Evolutionary conservation across 2,113 vertebrate species (phyloP).

Genomic region (Engraulis encrasicolus): DNA sequence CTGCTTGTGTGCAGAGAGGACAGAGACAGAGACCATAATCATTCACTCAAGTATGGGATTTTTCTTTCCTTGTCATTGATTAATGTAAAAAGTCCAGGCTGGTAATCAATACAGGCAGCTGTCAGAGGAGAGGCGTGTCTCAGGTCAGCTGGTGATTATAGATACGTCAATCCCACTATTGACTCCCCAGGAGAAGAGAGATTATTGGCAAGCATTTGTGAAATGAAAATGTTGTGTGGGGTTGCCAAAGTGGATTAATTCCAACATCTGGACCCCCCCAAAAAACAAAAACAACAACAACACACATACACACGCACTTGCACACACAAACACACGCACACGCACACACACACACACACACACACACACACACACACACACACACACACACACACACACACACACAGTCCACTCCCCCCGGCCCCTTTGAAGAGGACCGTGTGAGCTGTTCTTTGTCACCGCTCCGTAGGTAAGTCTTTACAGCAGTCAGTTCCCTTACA

Average conservation of each 20-base stretch:
- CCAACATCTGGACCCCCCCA: neutral
- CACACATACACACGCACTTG: too few relatives aligned
- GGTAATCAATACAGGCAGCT: neutral
- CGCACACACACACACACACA: too few relatives aligned
- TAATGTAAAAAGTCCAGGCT: neutral
- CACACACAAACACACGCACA: too few relatives aligned
- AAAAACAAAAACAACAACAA: too few relatives aligned
- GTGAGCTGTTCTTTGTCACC: too few relatives aligned
- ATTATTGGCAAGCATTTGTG: neutral
- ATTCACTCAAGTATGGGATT: neutral
- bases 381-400: too few relatives aligned
- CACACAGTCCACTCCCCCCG: too few relatives aligned
- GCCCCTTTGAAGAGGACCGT: too few relatives aligned
- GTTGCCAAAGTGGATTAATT: neutral
- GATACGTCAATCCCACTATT: constrained; percentile 3
- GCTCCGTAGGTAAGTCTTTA: too few relatives aligned
- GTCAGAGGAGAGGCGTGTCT: neutral
- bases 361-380: too few relatives aligned
- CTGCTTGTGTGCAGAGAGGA: neutral
- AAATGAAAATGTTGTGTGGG: constrained; percentile 15
- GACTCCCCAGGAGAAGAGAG: neutral
- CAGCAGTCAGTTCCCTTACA: too few relatives aligned
- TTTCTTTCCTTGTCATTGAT: neutral
- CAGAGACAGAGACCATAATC: neutral
- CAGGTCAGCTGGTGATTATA: neutral